These are phyloP conservation scores for Acrossocheilus fasciatus DNA, from an alignment of 2,797 vertebrate species.

Conservation along the genomic window DNA sequence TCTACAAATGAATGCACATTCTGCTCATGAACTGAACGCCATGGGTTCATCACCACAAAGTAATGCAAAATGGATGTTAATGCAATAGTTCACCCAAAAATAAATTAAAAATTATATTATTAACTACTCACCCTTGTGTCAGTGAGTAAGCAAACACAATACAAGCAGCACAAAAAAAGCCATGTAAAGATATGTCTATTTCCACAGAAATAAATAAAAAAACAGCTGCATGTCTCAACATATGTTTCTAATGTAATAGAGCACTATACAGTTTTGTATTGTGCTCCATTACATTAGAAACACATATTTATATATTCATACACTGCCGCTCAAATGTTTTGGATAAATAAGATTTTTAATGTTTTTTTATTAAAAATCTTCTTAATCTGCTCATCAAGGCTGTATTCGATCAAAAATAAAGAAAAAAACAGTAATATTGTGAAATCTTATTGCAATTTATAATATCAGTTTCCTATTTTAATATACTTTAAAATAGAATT, in stretches of 20 bases:
- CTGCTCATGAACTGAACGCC: not conserved
- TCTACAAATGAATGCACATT: not conserved
- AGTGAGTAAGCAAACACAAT: not conserved
- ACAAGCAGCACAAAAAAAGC: not conserved
- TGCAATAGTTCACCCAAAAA: not conserved
- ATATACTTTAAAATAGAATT: too few relatives aligned
- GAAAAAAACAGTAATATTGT: too few relatives aligned
- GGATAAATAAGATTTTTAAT: too few relatives aligned
- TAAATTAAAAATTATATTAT: not conserved
- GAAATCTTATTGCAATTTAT: too few relatives aligned
- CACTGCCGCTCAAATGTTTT: too few relatives aligned
- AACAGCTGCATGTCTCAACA: not conserved
- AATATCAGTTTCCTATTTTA: too few relatives aligned
- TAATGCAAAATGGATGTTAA: not conserved
- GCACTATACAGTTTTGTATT: not conserved
- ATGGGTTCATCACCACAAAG: conserved; percentile 32
- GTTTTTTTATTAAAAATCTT: too few relatives aligned
- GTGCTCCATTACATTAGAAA: too few relatives aligned
- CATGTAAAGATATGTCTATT: not conserved
- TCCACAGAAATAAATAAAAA: not conserved
- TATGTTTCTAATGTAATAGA: not conserved
- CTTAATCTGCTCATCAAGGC: too few relatives aligned
- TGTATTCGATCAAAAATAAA: too few relatives aligned
- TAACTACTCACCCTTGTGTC: too few relatives aligned
- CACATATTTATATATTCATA: too few relatives aligned